Conservation (phyloP, 1,140 invertebrate genomes). For the Nasonia giraulti region DNA sequence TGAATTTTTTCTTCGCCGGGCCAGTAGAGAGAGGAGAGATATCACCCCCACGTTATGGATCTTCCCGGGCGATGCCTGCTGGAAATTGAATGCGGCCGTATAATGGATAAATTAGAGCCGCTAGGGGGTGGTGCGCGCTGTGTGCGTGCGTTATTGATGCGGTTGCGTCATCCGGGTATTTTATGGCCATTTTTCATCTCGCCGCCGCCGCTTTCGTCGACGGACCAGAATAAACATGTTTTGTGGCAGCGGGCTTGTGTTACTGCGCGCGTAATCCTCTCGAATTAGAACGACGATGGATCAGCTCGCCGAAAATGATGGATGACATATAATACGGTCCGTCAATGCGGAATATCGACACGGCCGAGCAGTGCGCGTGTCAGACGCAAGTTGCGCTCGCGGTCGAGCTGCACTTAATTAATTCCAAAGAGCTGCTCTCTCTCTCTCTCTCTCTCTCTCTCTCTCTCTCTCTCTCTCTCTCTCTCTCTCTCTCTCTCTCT, state of each 20-base stretch:
- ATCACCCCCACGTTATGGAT: not conserved
- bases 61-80: not conserved
- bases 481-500: too few relatives aligned
- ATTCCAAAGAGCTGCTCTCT: too few relatives aligned
- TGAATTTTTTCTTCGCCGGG: not conserved
- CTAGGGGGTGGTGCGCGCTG: not conserved
- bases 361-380: too few relatives aligned
- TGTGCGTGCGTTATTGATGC: not conserved
- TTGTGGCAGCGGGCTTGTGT: not conserved
- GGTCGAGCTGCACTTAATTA: too few relatives aligned
- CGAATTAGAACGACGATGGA: not conserved
- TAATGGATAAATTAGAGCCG: not conserved
- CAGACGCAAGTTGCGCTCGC: too few relatives aligned
- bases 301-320: too few relatives aligned
- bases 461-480: too few relatives aligned
- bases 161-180: not conserved
- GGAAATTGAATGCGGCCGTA: not conserved
- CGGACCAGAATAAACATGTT: not conserved
- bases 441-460: too few relatives aligned
- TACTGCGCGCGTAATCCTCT: not conserved
- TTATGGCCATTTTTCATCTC: not conserved
- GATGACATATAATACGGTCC: too few relatives aligned
- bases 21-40: not conserved
- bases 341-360: too few relatives aligned
- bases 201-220: too few relatives aligned